These are phyloP conservation scores for Mallateleia sp. DNA, from an alignment of 2,888 invertebrate genomes.

Conservation along the genomic window DNA sequence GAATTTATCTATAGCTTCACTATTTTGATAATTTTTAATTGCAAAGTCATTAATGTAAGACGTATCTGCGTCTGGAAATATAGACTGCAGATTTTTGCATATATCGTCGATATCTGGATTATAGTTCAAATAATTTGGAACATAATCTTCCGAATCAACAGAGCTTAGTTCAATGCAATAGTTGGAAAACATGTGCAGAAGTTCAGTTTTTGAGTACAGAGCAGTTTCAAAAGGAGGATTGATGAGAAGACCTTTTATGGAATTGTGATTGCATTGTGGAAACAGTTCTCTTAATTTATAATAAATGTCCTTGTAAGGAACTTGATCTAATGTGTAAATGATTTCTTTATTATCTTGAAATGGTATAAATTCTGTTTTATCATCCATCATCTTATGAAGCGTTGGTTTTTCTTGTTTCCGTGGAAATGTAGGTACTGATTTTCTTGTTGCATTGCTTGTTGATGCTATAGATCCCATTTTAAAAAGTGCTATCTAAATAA, in stretches of 20 bases:
- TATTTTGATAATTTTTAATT: slow-evolving; percentile 29
- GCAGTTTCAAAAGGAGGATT: slow-evolving; percentile 23
- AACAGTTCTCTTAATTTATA: slow-evolving; percentile 17
- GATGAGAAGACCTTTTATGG: slow-evolving; percentile 19
- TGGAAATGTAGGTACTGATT: no score
- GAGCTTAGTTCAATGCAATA: not conserved
- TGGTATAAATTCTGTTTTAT: no score
- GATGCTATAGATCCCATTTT: no score
- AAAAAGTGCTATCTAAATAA: no score
- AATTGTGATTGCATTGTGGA: not conserved
- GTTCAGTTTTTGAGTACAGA: not conserved
- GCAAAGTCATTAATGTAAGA: slow-evolving; percentile 21
- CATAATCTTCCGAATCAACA: not conserved
- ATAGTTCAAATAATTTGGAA: not conserved
- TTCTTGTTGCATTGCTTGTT: no score
- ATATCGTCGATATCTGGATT: not conserved
- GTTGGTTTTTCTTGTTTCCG: no score
- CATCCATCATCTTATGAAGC: no score
- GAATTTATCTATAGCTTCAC: slow-evolving; percentile 31
- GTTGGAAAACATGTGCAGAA: slow-evolving; percentile 8
- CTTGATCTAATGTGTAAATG: slow-evolving; percentile 77
- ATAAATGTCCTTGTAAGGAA: slow-evolving; percentile 90
- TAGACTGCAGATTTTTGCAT: not conserved
- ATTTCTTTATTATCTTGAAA: no score
- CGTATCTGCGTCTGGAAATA: slow-evolving; percentile 38